Conservation (phyloP, 2,113 vertebrate genomes). For the Promerops cafer region DNA sequence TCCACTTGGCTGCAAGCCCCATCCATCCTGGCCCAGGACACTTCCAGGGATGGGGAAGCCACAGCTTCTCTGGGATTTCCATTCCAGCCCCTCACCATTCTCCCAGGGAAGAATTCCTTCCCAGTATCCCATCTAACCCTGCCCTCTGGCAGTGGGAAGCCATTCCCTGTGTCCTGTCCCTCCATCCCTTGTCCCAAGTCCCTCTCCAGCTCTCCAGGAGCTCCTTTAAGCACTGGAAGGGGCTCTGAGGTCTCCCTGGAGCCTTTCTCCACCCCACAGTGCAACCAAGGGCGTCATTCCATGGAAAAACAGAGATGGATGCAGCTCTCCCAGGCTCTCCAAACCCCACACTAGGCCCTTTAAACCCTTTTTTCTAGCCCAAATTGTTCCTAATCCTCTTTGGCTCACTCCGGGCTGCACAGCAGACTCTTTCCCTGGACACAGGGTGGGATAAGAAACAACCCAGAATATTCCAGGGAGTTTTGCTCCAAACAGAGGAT, state of each 20-base stretch:
- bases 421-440: not conserved
- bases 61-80: not conserved
- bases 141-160: not conserved
- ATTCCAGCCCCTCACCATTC: accelerated
- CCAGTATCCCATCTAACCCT: not conserved
- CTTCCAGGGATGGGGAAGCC: not conserved
- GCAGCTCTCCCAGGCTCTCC: not conserved
- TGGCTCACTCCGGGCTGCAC: not conserved
- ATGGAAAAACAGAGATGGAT: not conserved
- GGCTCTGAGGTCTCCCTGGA: not conserved
- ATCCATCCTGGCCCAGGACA: not conserved
- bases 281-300: not conserved
- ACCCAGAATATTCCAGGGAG: not conserved
- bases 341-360: not conserved
- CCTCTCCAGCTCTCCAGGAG: not conserved
- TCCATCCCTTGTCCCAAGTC: not conserved
- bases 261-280: not conserved
- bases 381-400: not conserved
- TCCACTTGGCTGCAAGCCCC: not conserved
- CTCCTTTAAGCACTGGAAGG: not conserved
- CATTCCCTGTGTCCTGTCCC: not conserved
- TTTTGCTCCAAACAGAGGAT: not conserved
- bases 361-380: not conserved
- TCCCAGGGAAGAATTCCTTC: not conserved
- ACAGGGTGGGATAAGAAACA: not conserved